A percentile compares a stretch with the other conserved stretches of the same genome.
These are phyloP conservation scores for Coleophora flavipennella DNA, from an alignment of 2,888 invertebrate genomes.

Conservation along the genomic window DNA sequence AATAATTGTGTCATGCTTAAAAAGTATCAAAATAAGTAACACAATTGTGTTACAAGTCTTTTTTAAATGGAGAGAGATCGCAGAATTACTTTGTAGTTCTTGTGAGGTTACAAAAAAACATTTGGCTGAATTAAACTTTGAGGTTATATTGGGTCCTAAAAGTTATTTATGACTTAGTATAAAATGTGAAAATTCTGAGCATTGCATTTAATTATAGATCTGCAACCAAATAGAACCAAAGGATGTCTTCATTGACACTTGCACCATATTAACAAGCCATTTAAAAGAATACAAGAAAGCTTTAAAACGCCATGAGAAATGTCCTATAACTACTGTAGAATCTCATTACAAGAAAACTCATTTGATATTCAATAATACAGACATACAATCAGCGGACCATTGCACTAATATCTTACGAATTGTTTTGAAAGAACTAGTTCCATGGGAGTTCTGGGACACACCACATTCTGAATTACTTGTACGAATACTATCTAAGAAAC, in stretches of 20 bases:
- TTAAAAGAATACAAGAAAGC: conserved; percentile 76
- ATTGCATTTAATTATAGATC: conserved; percentile 32
- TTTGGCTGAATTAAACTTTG: too few relatives aligned
- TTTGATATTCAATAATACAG: conserved; percentile 35
- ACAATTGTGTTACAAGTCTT: too few relatives aligned
- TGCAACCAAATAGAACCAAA: conserved; percentile 59
- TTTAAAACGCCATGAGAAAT: conserved; percentile 70
- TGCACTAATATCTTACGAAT: conserved; percentile 73
- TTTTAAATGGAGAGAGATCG: too few relatives aligned
- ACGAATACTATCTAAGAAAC: conserved; percentile 73
- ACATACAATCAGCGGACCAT: conserved; percentile 66
- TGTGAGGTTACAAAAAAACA: too few relatives aligned
- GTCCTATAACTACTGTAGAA: conserved; percentile 48
- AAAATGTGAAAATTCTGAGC: too few relatives aligned
- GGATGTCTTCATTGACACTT: conserved; percentile 53
- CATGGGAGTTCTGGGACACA: conserved; percentile 79
- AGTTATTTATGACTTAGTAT: too few relatives aligned
- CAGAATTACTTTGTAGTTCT: too few relatives aligned
- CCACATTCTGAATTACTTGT: conserved; percentile 76
- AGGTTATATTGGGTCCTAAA: too few relatives aligned
- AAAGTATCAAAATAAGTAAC: too few relatives aligned
- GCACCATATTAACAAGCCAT: conserved; percentile 73
- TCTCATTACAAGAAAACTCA: conserved; percentile 63
- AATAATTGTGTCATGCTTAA: too few relatives aligned
- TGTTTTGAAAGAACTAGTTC: conserved; percentile 74